A percentile compares a stretch with the other conserved stretches of the same genome.
These are phyloP conservation scores for Dreissena polymorpha DNA, from an alignment of 1,140 invertebrate genomes.

Conservation along the genomic window DNA sequence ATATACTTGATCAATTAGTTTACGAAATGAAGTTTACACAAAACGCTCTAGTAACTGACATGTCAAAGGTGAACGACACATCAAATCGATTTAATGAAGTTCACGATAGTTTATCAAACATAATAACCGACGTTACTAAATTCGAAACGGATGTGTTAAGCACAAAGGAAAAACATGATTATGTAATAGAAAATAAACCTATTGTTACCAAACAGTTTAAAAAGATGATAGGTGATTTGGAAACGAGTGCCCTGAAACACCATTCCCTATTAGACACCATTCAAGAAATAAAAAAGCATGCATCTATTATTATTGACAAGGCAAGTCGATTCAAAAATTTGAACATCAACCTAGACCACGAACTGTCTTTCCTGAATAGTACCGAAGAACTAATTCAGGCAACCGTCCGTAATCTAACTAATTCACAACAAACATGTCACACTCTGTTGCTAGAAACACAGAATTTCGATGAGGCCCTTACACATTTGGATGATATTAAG, in stretches of 20 bases:
- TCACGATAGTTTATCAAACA: background rate
- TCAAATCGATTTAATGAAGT: background rate
- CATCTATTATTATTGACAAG: background rate
- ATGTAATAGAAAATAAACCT: background rate
- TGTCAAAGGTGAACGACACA: background rate
- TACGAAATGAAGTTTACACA: constrained; percentile 12
- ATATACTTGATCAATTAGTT: constrained; percentile 2
- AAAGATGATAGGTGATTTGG: background rate
- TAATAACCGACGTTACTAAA: background rate
- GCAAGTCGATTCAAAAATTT: constrained; percentile 19
- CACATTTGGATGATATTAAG: constrained; percentile 16
- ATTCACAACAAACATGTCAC: too few relatives aligned
- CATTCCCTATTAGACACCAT: background rate
- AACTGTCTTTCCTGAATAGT: background rate
- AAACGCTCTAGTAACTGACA: background rate
- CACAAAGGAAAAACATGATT: constrained; percentile 32
- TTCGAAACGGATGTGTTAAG: constrained; percentile 19
- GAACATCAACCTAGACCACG: constrained; percentile 6
- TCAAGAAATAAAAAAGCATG: background rate
- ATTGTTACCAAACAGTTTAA: constrained; percentile 3
- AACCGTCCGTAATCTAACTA: too few relatives aligned
- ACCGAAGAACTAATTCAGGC: background rate
- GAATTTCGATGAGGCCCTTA: constrained; percentile 6
- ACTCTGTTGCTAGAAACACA: background rate
- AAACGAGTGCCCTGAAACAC: background rate